Base-by-base conservation (phyloP, 2,888 invertebrate species). In the Micropterix aruncella region DNA sequence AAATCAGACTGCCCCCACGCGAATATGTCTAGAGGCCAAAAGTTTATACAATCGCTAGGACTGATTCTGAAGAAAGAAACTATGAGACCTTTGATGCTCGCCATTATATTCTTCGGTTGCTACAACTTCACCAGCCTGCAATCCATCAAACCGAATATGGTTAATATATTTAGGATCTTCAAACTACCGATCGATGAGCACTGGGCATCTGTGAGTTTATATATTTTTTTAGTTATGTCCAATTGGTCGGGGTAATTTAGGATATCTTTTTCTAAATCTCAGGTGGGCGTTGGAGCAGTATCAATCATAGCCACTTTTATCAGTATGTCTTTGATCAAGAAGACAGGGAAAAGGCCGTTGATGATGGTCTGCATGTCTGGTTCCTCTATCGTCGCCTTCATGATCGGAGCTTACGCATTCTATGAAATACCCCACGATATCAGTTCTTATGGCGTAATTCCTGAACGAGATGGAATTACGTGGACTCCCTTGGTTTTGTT, bases 61-160 rank as follows among this genome's bases (percentile, higher is more conserved):
- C 62, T 73, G 9, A 56, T 75, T 16, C 58, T 70, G 2, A 65
- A 68, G 0, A 73, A 73, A 40, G 70, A 74, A 47, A 74, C 74
- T 0, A 54, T 71, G 53, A 63, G 70, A 42, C 75, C 76, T 0
- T 68, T 76, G 19, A 50, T 54, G 3, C 50, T 76, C 12, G 72
- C 75, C 2, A 61, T 73, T 54, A 63, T 66, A 0, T 73, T 72
- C 54, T 76, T 75, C 58, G 59, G 73, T 27, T 71, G 74, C 45
- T 60, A 69, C 37, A 67, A 70, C 3, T 65, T 72, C 56, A 68
- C 72, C 43, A 75, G 75, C 1, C 51, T 71, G 2, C 49, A 61
- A 7, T 63, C 73, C 0, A 60, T 74, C n/a, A 62, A 69, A 44
- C 73, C 76, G 0, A 76, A 74, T 52, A 67, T 75, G 65, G 69